A percentile compares a stretch with the other conserved stretches of the same genome.
Conservation (phyloP, 2,113 vertebrate species). For the Arenaria interpres region DNA sequence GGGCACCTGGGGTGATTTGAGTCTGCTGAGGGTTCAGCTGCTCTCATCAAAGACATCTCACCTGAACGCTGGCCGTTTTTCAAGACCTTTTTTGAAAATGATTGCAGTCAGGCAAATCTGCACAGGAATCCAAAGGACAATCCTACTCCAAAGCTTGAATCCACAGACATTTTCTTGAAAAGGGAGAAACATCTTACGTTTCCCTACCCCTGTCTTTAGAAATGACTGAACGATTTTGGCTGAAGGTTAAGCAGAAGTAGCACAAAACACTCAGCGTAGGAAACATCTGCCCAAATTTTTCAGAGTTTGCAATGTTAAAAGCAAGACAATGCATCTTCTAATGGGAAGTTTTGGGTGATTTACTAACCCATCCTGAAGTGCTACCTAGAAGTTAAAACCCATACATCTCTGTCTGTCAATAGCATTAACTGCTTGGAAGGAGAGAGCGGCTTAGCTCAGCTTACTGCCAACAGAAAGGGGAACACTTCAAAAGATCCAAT, state of each 20-base stretch:
- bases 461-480: neutral
- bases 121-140: neutral
- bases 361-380: constrained; percentile 8
- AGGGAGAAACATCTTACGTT: neutral
- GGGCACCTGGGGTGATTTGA: neutral
- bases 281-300: neutral
- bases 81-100: neutral
- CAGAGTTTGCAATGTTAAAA: neutral
- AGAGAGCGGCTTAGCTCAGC: neutral
- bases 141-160: neutral
- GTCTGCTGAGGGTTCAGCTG: neutral
- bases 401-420: neutral
- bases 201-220: neutral
- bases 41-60: neutral
- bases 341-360: neutral
- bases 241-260: neutral
- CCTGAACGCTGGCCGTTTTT: neutral
- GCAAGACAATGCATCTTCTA: neutral
- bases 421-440: neutral
- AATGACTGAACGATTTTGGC: neutral
- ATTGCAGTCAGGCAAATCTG: neutral
- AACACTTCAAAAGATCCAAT: neutral
- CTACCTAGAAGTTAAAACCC: neutral
- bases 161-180: neutral
- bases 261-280: neutral